Conservation (phyloP, 2,113 vertebrate genomes). For the Leptobrachium leishanense region DNA sequence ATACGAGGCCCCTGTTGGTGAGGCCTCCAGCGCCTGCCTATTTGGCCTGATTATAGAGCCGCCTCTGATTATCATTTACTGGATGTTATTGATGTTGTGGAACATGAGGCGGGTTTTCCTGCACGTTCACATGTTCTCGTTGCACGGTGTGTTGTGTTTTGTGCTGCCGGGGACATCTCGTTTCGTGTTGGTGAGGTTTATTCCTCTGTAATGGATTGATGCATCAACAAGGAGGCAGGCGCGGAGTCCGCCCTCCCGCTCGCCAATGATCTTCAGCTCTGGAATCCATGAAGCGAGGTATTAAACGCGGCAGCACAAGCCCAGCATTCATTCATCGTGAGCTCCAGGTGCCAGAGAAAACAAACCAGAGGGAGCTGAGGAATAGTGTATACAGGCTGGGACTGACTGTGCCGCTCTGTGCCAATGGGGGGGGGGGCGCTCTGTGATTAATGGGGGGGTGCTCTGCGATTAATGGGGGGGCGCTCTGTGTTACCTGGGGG, state of each 20-base stretch:
- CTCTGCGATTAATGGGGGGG: too few species aligned
- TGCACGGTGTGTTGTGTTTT: too few species aligned
- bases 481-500: too few species aligned
- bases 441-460: too few species aligned
- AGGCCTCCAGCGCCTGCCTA: too few species aligned
- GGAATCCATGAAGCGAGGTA: constrained; percentile 34
- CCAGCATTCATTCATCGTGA: constrained; percentile 40
- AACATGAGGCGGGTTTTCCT: too few species aligned
- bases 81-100: too few species aligned
- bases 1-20: too few species aligned
- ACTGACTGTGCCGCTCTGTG: constrained; percentile 29
- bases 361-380: constrained; percentile 32
- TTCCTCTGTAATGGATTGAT: constrained; percentile 35
- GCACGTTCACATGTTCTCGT: too few species aligned
- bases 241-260: constrained; percentile 33
- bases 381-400: constrained; percentile 21
- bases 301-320: constrained; percentile 43
- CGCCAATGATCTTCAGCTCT: constrained; percentile 43
- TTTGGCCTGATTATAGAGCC: too few species aligned
- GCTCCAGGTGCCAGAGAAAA: constrained; percentile 41
- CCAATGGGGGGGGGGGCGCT: neutral
- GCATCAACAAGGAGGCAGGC: constrained; percentile 46
- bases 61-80: too few species aligned
- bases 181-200: constrained; percentile 10
- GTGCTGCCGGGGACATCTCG: neutral